Percentiles rank a stretch among this genome's conserved stretches.
phyloP scores from a whole-genome alignment of 2,113 vertebrate species.

The Cyanoderma ruficeps region DNA sequence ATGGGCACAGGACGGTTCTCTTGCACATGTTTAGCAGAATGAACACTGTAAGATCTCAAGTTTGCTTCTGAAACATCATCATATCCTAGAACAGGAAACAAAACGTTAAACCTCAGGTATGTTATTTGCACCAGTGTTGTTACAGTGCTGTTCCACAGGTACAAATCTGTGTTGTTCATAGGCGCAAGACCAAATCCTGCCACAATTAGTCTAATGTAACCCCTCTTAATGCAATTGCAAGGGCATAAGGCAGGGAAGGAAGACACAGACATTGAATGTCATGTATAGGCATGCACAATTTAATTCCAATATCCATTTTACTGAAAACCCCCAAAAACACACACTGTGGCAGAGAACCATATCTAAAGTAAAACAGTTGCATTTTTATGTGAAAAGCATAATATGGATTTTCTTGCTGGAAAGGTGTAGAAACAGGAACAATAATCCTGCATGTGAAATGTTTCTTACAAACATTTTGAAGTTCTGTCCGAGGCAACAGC shows the following conservation, averaged over 20 bases:
- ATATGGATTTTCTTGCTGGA: not conserved
- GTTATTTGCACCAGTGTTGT: not conserved
- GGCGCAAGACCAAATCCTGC: not conserved
- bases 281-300: not conserved
- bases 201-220: not conserved
- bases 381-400: not conserved
- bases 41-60: constrained; percentile 79
- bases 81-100: constrained; percentile 76
- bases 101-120: not conserved
- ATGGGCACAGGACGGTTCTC: constrained; percentile 87
- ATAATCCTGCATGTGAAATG: not conserved
- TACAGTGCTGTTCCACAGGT: not conserved
- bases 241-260: not conserved
- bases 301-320: not conserved
- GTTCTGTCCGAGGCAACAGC: not conserved
- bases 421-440: constrained; percentile 11
- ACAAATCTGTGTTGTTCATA: not conserved
- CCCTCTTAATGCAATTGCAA: not conserved
- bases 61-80: constrained; percentile 86
- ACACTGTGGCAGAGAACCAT: not conserved
- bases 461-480: not conserved
- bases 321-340: not conserved
- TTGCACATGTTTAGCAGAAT: constrained; percentile 76
- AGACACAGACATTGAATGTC: not conserved
- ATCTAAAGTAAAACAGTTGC: not conserved